These are phyloP conservation scores for Takifugu bimaculatus DNA, from an alignment of 2,113 vertebrate genomes.

Conservation along the genomic window DNA sequence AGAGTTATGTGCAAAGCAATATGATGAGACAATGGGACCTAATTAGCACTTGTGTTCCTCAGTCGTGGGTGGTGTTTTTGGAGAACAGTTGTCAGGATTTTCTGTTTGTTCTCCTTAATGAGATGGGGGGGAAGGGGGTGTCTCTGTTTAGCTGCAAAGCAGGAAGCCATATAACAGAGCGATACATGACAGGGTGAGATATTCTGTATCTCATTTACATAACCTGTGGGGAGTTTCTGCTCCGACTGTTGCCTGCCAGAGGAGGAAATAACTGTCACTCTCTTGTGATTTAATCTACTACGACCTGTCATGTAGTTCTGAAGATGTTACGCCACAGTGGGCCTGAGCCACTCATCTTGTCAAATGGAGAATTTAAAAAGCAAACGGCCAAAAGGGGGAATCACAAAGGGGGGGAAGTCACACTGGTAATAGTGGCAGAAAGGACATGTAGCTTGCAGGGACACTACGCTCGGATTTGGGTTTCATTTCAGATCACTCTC, in stretches of 20 bases:
- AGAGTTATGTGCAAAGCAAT: constrained; percentile 37
- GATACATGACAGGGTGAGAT: constrained; percentile 27
- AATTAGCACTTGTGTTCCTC: constrained; percentile 54
- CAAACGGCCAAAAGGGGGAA: constrained; percentile 35
- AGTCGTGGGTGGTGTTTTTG: constrained; percentile 46
- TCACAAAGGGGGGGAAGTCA: constrained; percentile 21
- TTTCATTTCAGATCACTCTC: constrained; percentile 28
- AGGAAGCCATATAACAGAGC: constrained; percentile 33
- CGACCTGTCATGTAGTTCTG: constrained; percentile 16
- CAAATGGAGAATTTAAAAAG: constrained; percentile 34
- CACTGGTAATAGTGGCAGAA: constrained; percentile 18
- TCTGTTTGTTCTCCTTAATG: constrained; percentile 55
- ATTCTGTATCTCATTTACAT: constrained; percentile 37
- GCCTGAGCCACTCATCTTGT: constrained; percentile 39
- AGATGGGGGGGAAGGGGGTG: constrained; percentile 14
- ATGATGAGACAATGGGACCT: constrained; percentile 46
- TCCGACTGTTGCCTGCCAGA: constrained; percentile 39
- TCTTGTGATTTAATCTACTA: constrained; percentile 39
- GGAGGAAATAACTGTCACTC: constrained; percentile 41
- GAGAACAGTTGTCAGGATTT: constrained; percentile 56
- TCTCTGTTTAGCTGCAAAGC: constrained; percentile 29
- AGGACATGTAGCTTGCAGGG: not conserved
- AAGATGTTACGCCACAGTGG: constrained; percentile 22
- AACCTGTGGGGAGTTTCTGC: constrained; percentile 36
- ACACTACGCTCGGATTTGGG: constrained; percentile 6